These are phyloP conservation scores for Psittacula derbiana DNA, from an alignment of 2,797 vertebrate genomes.

Conservation along the genomic window DNA sequence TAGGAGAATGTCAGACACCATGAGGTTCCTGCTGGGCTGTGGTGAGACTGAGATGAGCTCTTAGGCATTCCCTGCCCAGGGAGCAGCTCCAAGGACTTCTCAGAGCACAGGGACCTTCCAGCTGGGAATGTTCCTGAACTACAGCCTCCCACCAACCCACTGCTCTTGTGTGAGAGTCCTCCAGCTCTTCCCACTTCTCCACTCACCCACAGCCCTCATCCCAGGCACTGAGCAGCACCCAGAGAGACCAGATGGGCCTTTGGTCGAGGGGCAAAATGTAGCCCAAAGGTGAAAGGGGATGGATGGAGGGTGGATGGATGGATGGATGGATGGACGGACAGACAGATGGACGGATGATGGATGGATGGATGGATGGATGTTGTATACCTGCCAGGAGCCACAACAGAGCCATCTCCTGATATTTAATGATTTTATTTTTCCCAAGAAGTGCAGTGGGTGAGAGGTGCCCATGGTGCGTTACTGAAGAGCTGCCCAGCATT, in stretches of 20 bases:
- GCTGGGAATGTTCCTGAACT: neutral
- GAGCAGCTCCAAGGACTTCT: neutral
- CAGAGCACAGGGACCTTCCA: neutral
- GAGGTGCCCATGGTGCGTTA: neutral
- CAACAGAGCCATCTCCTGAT: neutral
- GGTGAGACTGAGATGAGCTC: neutral
- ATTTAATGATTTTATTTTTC: neutral
- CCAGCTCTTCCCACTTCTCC: neutral
- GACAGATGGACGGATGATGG: no score
- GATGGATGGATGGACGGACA: accelerated
- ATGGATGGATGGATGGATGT: neutral
- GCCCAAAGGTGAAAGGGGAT: neutral
- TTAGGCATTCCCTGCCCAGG: neutral
- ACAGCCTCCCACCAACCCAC: neutral
- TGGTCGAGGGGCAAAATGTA: neutral
- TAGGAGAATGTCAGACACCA: neutral
- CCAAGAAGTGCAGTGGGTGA: neutral
- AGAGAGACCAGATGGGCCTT: neutral
- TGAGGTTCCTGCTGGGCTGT: neutral
- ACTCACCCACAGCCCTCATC: neutral
- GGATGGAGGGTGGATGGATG: no score
- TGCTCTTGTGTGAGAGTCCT: neutral
- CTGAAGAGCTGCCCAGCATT: neutral
- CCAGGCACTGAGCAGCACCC: accelerated
- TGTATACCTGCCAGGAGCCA: neutral